Evolutionary conservation across 2,888 invertebrate genomes (phyloP), one percentile per base, ranked within the genome.

Genomic region (Drosophila mayaguana): DNA sequence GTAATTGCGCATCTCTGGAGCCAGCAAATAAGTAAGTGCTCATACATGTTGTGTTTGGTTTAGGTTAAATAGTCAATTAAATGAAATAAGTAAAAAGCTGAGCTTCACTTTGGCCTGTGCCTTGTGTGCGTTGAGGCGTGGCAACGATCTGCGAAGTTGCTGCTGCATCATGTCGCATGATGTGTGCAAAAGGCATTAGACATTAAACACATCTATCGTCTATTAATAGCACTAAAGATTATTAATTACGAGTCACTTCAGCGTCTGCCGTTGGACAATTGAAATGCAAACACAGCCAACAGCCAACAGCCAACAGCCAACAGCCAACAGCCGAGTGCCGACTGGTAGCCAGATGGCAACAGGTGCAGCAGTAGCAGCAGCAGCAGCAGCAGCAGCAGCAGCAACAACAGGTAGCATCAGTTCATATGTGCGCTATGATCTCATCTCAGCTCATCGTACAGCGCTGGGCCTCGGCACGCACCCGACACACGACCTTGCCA

Each of bases 161-260:
- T 73, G 69, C 70, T 66, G 61, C 70, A 75, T 64, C 63, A 74
- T 70, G 74, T 74, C 71, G 78, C 77, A 70, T 83, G 81, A 86
- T 83, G 81, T 79, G 84, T 74, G 81, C 75, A 79, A 86, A 81
- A 74, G 54, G 63, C 63, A 71, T 54, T 54, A 54, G 5, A 18
- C 56, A 43, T 78, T 63, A 84, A 78, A 72, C 75, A 87, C 75
- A 14, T 34, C 73, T 82, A 67, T 38, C 25, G 63, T 38, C 73
- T 83, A 83, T 84, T 80, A 87, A 83, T 83, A 86, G 83, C 77
- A 18, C 54, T 50, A 74, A 72, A 76, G 70, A 76, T 88, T 72
- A 76, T 88, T 88, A 82, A 88, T 80, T 80, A 66, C 78, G 50
- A 65, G 74, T 70, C 60, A 65, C 69, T 54, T 45, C 46, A 61